These are phyloP conservation scores for Molorchus minor DNA, from an alignment of 2,888 invertebrate genomes.

Conservation along the genomic window DNA sequence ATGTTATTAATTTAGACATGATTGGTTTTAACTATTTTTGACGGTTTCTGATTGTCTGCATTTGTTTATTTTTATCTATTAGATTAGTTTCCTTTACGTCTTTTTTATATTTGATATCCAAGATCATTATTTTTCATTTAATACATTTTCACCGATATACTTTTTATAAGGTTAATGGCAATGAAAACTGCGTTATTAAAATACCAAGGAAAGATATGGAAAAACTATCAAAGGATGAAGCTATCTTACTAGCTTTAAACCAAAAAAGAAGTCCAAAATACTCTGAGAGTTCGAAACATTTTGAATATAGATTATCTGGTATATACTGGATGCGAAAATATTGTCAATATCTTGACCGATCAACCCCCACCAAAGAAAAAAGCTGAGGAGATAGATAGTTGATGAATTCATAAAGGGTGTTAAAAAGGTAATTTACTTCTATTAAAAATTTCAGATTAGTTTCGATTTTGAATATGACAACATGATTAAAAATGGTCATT, in stretches of 20 bases:
- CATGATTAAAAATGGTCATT: too few species aligned
- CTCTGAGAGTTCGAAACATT: conserved; percentile 55
- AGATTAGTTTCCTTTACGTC: too few species aligned
- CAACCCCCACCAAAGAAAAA: conserved; percentile 37
- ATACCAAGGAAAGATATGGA: conserved; percentile 66
- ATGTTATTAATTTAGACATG: too few species aligned
- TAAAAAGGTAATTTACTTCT: not conserved
- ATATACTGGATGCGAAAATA: conserved; percentile 56
- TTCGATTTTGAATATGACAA: too few species aligned
- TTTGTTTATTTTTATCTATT: not conserved
- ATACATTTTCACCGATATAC: not conserved
- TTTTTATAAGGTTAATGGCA: conserved; percentile 64
- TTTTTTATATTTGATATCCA: too few species aligned
- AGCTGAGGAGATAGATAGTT: conserved; percentile 23
- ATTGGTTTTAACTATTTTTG: not conserved
- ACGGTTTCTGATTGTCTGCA: not conserved
- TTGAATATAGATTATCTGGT: conserved; percentile 53
- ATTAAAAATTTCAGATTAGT: too few species aligned
- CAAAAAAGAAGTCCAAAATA: conserved; percentile 57
- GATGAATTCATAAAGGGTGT: not conserved
- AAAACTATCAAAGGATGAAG: conserved; percentile 65
- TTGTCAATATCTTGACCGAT: conserved; percentile 54
- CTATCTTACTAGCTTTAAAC: conserved; percentile 65
- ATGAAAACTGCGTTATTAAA: conserved; percentile 65
- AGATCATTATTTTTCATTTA: too few species aligned